Base-by-base conservation (phyloP, 37 sponge, comb jelly and placozoan genomes). In the Agelas oroides region DNA sequence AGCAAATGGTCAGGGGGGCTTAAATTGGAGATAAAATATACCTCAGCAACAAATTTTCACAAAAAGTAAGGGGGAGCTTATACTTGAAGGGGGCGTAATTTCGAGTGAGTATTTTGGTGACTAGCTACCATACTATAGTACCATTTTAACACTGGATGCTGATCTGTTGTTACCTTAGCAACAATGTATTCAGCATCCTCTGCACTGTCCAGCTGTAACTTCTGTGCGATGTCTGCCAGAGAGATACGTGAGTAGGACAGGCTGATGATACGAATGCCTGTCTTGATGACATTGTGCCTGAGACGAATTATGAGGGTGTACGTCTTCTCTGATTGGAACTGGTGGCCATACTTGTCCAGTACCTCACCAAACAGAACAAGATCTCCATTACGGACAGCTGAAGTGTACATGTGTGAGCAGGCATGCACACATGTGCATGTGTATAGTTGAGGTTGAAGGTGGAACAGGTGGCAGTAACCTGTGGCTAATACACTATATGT, bases 141-240 rank as follows among this genome's bases (percentile, higher is more conserved):
- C n/a, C n/a, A n/a, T n/a, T n/a, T n/a, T n/a, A n/a, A n/a, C n/a
- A n/a, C n/a, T n/a, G n/a, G n/a, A n/a, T n/a, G n/a, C n/a, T n/a
- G n/a, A n/a, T n/a, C n/a, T n/a, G n/a, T n/a, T n/a, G 6, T 52
- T 59, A 95, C 95, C 90, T 98, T 98, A 33, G 97, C 95, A 17
- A 98, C 93, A 32, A 98, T 98, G 85, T 92, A 98, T 71, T 98
- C 99, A 59, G 99, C 99, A 74, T 98, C 97, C 58, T 90, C 87
- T 30, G 92, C 73, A 81, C 97, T 96, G 54, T 94, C 99, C 61
- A 98, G 75, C 65, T 83, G 83, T 81, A 98, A 79, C 74, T 96
- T 96, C 55, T 81, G 85, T 15, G 95, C 97, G 71, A 98, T 89
- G 73, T 98, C 99, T 17, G 81, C 84, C 76, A 98, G 77, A 32